Percentiles rank a stretch among this genome's conserved stretches.
phyloP scores from a whole-genome alignment of 2,888 invertebrate species.

The Notocelia uddmanniana region DNA sequence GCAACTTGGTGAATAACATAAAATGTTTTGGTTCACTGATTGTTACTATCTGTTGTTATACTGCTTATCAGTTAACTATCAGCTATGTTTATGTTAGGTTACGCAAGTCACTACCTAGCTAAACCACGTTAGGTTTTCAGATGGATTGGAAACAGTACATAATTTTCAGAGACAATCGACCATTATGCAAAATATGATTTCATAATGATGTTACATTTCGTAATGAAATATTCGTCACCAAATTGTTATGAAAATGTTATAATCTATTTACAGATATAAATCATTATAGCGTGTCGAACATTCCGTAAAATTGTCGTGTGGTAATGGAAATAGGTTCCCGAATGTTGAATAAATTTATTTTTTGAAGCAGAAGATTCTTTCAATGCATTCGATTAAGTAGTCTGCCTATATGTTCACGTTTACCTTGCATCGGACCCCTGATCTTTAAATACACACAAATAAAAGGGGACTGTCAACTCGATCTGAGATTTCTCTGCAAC shows the following conservation, averaged over 20 bases:
- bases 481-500: background rate
- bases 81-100: conserved; percentile 7
- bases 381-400: background rate
- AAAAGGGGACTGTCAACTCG: background rate
- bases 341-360: background rate
- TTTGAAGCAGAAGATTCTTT: background rate
- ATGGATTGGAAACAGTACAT: background rate
- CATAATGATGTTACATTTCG: background rate
- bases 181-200: background rate
- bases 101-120: background rate
- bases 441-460: background rate
- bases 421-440: background rate
- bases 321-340: background rate
- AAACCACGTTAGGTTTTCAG: background rate
- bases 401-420: background rate
- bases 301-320: background rate
- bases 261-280: background rate
- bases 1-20: conserved; percentile 7
- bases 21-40: conserved; percentile 20
- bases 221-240: background rate
- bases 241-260: background rate
- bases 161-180: background rate
- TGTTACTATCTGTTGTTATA: background rate
- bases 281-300: no score
- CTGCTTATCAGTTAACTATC: background rate